Conservation (phyloP, 35 echinoderm and acorn worm genomes). For the Anneissia japonica region DNA sequence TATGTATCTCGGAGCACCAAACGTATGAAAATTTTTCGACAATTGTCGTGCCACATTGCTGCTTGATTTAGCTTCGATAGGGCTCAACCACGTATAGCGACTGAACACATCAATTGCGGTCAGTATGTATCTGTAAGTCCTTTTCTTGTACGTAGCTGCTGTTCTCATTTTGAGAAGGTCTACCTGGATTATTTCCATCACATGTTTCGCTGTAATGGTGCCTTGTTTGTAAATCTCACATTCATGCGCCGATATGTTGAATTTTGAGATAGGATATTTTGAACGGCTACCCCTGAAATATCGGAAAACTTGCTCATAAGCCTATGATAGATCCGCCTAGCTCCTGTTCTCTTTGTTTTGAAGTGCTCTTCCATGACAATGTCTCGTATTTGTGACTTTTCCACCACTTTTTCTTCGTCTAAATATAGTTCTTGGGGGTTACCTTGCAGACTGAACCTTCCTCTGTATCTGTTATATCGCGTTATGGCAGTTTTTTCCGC, state of each 20-base stretch:
- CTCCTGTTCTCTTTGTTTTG: not conserved
- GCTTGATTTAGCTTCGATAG: not conserved
- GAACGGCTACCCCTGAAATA: slow-evolving; percentile 16
- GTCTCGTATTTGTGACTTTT: too few relatives aligned
- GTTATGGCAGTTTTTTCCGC: too few relatives aligned
- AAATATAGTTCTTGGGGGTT: too few relatives aligned
- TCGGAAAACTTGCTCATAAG: slow-evolving; percentile 12
- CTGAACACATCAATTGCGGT: not conserved
- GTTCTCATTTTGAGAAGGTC: not conserved
- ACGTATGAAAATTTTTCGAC: not conserved
- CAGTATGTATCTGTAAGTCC: not conserved
- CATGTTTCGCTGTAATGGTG: not conserved
- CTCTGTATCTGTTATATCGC: too few relatives aligned
- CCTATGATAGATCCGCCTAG: not conserved
- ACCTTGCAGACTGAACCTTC: too few relatives aligned
- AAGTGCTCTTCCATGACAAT: not conserved
- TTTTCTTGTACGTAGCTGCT: not conserved
- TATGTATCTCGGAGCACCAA: not conserved
- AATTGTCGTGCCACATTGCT: not conserved
- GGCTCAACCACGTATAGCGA: not conserved
- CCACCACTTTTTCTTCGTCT: too few relatives aligned
- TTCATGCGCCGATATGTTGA: not conserved
- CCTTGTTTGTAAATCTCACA: not conserved
- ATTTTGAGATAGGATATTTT: not conserved
- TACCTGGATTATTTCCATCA: not conserved